Evolutionary conservation across 2,888 invertebrate genomes (phyloP), one percentile per base, ranked within the genome.

Genomic region (Drosophila falleni): DNA sequence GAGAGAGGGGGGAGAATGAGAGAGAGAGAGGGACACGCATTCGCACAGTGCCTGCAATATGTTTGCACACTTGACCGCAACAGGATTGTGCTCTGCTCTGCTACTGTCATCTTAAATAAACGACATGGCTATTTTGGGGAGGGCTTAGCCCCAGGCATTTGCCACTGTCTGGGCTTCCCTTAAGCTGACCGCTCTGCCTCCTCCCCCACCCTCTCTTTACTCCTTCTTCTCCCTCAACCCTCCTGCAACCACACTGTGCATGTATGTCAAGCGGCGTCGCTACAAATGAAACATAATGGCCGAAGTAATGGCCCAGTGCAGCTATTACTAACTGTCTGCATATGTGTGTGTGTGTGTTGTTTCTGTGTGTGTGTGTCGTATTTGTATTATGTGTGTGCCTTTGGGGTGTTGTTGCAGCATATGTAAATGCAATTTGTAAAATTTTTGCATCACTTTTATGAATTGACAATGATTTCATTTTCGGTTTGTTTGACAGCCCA

Each of bases 391-490:
- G 19, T 46, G 39, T 58, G 50, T 26, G 13, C 39, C 58, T 51
- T 51, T 53, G 42, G 62, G 26, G 46, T 76, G 50, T 68, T 68
- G 68, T 50, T 80, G 81, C 62, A 67, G 77, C 86, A 79, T 87
- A 85, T 87, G 87, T 77, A 85, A 85, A 88, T 85, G 88, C 83
- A 85, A 88, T 85, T 85, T 87, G 85, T 75, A 83, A 68, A 66
- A 88, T 77, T 88, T 78, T 81, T 86, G 84, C 80, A 70, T 46
- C 71, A 86, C 61, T 83, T 88, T 86, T 86, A 88, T 88, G 85
- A 86, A 86, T 86, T 86, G 85, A 88, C 85, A 86, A 88, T 86
- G 85, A 88, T 88, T 88, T 86, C 81, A 86, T 88, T 86, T 83
- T 87, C 71, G 70, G 77, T 81, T 83, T 84, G 84, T 81, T 84